These are phyloP conservation scores for Dynastes grantii DNA, from an alignment of 2,888 invertebrate species.

Conservation along the genomic window DNA sequence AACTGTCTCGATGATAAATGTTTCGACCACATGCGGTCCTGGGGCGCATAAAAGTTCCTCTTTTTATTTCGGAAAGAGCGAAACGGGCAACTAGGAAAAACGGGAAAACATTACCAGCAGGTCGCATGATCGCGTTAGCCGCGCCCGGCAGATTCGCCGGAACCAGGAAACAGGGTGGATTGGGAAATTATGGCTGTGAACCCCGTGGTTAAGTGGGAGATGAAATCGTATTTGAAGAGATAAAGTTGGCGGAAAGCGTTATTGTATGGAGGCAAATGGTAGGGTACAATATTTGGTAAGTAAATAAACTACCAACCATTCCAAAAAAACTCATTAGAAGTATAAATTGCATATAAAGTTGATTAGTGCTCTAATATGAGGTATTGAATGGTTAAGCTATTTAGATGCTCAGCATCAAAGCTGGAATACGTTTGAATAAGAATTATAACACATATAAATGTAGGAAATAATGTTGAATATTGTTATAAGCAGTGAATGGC, in stretches of 20 bases:
- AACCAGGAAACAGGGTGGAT: slow-evolving; percentile 63
- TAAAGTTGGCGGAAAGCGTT: slow-evolving; percentile 43
- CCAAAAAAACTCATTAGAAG: not conserved
- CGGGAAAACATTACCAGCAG: slow-evolving; percentile 71
- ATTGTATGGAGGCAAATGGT: slow-evolving; percentile 34
- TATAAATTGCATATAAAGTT: not conserved
- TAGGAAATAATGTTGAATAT: too few species aligned
- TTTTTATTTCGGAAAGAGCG: slow-evolving; percentile 51
- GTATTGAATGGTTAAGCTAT: too few species aligned
- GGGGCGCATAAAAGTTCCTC: slow-evolving; percentile 62
- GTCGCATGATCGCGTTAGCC: slow-evolving; percentile 71
- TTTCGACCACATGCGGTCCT: slow-evolving; percentile 67
- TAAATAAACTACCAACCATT: not conserved
- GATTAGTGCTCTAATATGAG: too few species aligned
- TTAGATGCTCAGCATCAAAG: too few species aligned
- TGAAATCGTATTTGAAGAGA: slow-evolving; percentile 51
- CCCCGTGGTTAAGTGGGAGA: slow-evolving; percentile 56
- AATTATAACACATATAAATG: too few species aligned
- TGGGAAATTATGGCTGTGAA: slow-evolving; percentile 58
- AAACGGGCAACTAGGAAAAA: slow-evolving; percentile 59
- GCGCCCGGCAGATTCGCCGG: slow-evolving; percentile 67
- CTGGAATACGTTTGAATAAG: too few species aligned
- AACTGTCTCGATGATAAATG: slow-evolving; percentile 65
- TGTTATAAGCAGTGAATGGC: too few species aligned
- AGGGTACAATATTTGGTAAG: slow-evolving; percentile 8